phyloP scores from a whole-genome alignment of 2,113 vertebrate genomes.

The Aegypius monachus region DNA sequence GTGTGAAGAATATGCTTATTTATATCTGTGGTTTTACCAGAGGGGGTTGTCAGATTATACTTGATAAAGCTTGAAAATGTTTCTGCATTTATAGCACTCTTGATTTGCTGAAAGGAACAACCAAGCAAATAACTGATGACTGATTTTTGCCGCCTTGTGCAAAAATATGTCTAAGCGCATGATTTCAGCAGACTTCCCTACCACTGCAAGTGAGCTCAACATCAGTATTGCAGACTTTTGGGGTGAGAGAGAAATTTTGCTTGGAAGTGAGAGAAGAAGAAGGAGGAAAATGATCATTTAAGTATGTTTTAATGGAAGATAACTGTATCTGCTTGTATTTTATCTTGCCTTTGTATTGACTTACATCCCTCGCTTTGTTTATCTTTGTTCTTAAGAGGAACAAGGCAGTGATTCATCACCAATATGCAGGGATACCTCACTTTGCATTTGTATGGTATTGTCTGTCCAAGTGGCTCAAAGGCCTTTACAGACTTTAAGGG shows the following conservation, averaged over 20 bases:
- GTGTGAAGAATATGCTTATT: conserved; percentile 48
- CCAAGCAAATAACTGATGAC: conserved; percentile 45
- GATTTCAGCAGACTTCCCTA: background rate
- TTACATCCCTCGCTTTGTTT: background rate
- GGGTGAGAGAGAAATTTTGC: background rate
- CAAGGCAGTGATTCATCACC: conserved; percentile 17
- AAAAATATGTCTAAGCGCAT: background rate
- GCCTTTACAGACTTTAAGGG: background rate
- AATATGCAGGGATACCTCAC: background rate
- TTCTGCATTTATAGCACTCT: conserved; percentile 30
- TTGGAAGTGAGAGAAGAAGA: background rate
- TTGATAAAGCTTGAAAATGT: conserved; percentile 56
- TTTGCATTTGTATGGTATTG: conserved; percentile 21
- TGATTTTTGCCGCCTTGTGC: background rate
- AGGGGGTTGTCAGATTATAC: conserved; percentile 45
- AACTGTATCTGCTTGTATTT: background rate
- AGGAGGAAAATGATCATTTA: background rate
- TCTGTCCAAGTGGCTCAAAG: conserved; percentile 9
- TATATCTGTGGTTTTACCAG: conserved; percentile 49
- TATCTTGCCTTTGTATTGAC: background rate
- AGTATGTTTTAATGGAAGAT: background rate
- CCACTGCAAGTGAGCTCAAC: background rate
- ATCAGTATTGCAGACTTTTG: background rate
- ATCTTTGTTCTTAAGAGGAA: background rate
- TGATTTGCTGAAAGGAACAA: conserved; percentile 45